Evolutionary conservation across 2,797 vertebrate genomes (phyloP).

Genomic region (Nannoperca obscura): DNA sequence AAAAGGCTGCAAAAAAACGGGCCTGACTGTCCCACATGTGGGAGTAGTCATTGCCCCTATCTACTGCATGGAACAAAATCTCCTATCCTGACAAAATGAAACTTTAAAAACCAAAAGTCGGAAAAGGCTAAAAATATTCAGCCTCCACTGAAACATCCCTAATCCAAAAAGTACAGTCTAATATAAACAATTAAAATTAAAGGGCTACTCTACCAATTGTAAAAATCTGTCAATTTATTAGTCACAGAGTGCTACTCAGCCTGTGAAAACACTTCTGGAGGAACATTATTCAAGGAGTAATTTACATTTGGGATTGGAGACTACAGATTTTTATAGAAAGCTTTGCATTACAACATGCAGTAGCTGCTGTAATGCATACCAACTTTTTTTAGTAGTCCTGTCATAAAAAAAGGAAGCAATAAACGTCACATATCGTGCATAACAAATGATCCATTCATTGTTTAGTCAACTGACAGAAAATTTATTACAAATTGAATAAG

Average conservation of each 20-base stretch:
- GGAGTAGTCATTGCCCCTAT: not conserved
- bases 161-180: not conserved
- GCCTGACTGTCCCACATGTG: constrained; percentile 11
- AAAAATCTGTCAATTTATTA: not conserved
- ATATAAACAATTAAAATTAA: not conserved
- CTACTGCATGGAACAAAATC: not conserved
- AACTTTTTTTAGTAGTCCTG: too few relatives aligned
- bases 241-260: not conserved
- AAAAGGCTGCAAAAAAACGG: constrained; percentile 18
- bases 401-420: too few relatives aligned
- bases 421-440: not conserved
- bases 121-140: not conserved
- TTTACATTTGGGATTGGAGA: not conserved
- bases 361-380: too few relatives aligned
- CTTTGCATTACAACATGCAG: not conserved
- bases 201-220: not conserved
- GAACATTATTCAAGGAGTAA: not conserved
- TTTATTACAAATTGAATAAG: too few relatives aligned
- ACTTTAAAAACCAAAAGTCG: not conserved
- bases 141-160: not conserved
- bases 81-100: not conserved
- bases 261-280: not conserved
- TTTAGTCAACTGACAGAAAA: not conserved
- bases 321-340: not conserved
- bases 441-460: not conserved